Percentiles rank a stretch among this genome's conserved stretches.
These are phyloP conservation scores for Harpalus rufipes DNA, from an alignment of 2,888 invertebrate species.

Conservation along the genomic window DNA sequence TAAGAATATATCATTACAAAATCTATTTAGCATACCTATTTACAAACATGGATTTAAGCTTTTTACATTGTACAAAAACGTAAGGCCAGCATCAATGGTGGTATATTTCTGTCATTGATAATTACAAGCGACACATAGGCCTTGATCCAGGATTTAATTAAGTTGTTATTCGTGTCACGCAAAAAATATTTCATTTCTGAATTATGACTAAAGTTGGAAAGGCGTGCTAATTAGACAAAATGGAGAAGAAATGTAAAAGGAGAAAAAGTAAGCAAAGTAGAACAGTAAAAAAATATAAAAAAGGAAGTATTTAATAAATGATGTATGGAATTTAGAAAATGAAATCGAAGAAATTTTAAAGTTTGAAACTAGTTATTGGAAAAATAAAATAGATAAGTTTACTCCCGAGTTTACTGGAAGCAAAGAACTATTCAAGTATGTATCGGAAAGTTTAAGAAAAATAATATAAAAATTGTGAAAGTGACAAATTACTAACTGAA, in stretches of 20 bases:
- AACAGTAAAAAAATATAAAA: neutral
- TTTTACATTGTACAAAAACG: conserved; percentile 47
- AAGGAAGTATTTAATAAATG: neutral
- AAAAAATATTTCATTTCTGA: conserved; percentile 29
- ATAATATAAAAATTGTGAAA: neutral
- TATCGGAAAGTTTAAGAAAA: neutral
- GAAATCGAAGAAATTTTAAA: neutral
- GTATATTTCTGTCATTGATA: conserved; percentile 46
- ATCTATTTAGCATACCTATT: conserved; percentile 53
- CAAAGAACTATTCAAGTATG: neutral
- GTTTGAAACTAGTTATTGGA: neutral
- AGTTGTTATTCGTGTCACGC: conserved; percentile 29
- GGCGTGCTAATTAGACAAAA: conserved; percentile 8
- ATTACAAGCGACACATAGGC: conserved; percentile 55
- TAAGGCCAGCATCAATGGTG: conserved; percentile 60
- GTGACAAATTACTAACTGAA: neutral
- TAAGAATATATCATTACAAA: conserved; percentile 55
- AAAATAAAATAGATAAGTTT: neutral
- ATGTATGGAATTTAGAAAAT: neutral
- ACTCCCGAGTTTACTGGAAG: neutral
- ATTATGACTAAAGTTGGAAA: conserved; percentile 28
- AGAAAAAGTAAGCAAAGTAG: neutral
- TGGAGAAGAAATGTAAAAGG: neutral
- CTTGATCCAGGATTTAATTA: conserved; percentile 47
- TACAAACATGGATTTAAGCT: conserved; percentile 56